Conservation (phyloP, 30 jellyfish, hydroid and myxozoan species). For the Rhopilema esculentum region DNA sequence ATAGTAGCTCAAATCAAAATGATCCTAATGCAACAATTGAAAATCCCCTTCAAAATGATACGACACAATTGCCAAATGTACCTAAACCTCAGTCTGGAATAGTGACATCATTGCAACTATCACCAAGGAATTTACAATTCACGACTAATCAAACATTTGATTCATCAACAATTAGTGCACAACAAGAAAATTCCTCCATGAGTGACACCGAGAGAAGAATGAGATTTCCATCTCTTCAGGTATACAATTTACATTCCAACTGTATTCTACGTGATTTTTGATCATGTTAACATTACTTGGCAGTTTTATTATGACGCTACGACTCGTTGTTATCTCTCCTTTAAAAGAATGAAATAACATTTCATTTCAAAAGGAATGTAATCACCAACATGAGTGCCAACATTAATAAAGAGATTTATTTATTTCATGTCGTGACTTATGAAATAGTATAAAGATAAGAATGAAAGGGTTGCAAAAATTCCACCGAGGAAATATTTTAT, state of each 20-base stretch:
- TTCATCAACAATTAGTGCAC: not conserved
- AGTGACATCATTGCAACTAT: conserved; percentile 29
- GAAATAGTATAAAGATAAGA: too few relatives aligned
- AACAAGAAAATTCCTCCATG: not conserved
- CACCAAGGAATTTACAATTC: not conserved
- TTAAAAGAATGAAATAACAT: too few relatives aligned
- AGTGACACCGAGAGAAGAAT: conserved; percentile 25
- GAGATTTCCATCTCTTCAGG: conserved; percentile 28
- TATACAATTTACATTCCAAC: too few relatives aligned
- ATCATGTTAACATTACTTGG: too few relatives aligned
- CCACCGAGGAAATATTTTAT: too few relatives aligned
- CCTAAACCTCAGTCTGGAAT: conserved; percentile 30
- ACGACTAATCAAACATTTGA: not conserved
- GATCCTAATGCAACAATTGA: not conserved
- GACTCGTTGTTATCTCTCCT: too few relatives aligned
- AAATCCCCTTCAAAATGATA: not conserved
- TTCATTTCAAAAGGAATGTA: not conserved
- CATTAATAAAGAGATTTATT: too few relatives aligned
- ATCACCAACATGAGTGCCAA: too few relatives aligned
- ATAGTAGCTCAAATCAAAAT: not conserved
- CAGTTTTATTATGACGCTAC: too few relatives aligned
- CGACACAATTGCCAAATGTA: not conserved
- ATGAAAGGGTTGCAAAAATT: too few relatives aligned
- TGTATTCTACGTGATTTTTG: too few relatives aligned
- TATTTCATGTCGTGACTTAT: too few relatives aligned